Percentiles rank a stretch among this genome's conserved stretches.
phyloP scores from a whole-genome alignment of 2,888 invertebrate species.

The Campoplex capitator region DNA sequence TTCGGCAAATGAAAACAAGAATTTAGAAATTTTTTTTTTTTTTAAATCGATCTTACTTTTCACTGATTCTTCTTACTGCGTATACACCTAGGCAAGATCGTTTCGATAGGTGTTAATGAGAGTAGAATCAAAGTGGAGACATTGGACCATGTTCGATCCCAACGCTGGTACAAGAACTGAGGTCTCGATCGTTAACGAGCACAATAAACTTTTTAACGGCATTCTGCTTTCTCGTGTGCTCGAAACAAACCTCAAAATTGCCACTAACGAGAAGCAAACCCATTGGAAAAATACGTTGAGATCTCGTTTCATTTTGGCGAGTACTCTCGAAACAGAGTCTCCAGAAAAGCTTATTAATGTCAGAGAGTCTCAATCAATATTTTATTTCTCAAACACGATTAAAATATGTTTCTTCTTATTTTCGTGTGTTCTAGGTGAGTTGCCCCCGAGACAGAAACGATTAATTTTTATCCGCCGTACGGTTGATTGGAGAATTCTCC shows the following conservation, averaged over 20 bases:
- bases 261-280: neutral
- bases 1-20: constrained; percentile 3
- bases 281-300: neutral
- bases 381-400: constrained; percentile 26
- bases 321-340: neutral
- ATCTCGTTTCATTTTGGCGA: neutral
- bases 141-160: constrained; percentile 14
- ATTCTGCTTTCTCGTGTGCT: neutral
- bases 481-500: constrained; percentile 56
- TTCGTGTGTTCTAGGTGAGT: constrained; percentile 24
- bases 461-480: constrained; percentile 56
- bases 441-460: constrained; percentile 35
- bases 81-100: constrained; percentile 47
- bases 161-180: constrained; percentile 1
- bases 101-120: constrained; percentile 70
- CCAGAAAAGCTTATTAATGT: constrained; percentile 16
- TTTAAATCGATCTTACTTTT: neutral
- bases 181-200: constrained; percentile 41
- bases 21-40: neutral
- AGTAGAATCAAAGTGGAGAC: constrained; percentile 31
- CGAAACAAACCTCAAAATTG: neutral
- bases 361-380: neutral
- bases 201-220: constrained; percentile 34
- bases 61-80: constrained; percentile 8
- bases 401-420: constrained; percentile 24